phyloP scores from a whole-genome alignment of 1,140 invertebrate species.

The Tigriopus japonicus region DNA sequence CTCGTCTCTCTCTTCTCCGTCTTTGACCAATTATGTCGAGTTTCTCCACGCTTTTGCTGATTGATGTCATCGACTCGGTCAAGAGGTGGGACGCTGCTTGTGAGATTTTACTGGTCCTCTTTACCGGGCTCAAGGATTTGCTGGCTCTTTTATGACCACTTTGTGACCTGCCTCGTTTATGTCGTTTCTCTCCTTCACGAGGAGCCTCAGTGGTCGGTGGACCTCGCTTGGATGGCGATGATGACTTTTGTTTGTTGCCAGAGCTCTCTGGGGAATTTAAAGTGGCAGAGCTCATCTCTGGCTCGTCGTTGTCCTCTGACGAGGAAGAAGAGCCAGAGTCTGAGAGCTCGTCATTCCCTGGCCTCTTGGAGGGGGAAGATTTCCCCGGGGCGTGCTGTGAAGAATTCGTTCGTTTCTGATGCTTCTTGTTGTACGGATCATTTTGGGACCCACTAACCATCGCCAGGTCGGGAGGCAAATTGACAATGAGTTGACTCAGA shows the following conservation, averaged over 20 bases:
- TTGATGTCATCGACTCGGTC: constrained; percentile 4
- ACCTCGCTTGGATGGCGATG: neutral
- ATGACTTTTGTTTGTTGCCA: neutral
- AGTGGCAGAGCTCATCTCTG: no score
- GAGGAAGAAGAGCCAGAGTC: no score
- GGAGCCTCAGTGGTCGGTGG: neutral
- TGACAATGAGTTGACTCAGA: constrained; percentile 3
- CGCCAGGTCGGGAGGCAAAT: neutral
- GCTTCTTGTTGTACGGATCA: no score
- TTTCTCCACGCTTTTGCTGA: constrained; percentile 15
- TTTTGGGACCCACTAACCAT: no score
- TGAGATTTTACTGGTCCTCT: neutral
- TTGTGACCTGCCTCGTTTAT: constrained; percentile 1
- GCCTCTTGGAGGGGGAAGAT: no score
- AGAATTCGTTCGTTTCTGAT: no score
- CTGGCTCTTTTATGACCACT: neutral
- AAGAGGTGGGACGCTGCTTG: neutral
- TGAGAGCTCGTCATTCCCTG: no score
- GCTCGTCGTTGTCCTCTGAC: no score
- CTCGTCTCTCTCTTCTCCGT: neutral
- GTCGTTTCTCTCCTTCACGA: neutral
- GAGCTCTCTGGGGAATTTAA: no score
- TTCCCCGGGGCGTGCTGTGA: no score
- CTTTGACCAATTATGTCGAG: constrained; percentile 5
- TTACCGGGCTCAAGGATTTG: neutral